Evolutionary conservation across 2,797 vertebrate species (phyloP).

Genomic region (Lutjanus argentimaculatus): DNA sequence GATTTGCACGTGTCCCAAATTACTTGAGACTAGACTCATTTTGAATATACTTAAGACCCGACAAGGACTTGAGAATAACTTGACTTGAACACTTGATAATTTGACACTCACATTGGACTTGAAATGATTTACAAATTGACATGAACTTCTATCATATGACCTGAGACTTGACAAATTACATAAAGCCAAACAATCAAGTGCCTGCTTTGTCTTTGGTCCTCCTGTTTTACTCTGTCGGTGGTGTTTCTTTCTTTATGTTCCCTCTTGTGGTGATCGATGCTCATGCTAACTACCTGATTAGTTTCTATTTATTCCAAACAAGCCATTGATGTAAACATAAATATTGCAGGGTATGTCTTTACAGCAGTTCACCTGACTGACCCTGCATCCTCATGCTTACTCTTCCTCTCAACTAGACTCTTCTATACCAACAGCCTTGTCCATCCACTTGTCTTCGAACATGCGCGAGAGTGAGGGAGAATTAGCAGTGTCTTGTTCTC

Average conservation of each 20-base stretch:
- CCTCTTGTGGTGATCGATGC: neutral
- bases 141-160: neutral
- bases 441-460: slow-evolving; percentile 41
- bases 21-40: too few relatives aligned
- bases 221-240: neutral
- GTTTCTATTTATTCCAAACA: neutral
- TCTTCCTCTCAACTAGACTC: slow-evolving; percentile 31
- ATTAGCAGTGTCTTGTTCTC: slow-evolving; percentile 62
- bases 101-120: neutral
- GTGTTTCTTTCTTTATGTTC: neutral
- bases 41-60: too few relatives aligned
- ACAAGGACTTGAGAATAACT: neutral
- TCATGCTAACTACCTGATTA: neutral
- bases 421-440: slow-evolving; percentile 43
- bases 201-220: neutral
- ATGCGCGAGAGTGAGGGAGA: slow-evolving; percentile 47
- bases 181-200: neutral
- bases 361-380: neutral
- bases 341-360: neutral
- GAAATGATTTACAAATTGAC: neutral
- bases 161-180: neutral
- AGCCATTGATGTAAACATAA: neutral
- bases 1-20: neutral
- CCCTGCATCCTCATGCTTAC: slow-evolving; percentile 14
- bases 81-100: neutral